phyloP scores from a whole-genome alignment of 2,888 invertebrate genomes.

The Chymomyza procnemis region DNA sequence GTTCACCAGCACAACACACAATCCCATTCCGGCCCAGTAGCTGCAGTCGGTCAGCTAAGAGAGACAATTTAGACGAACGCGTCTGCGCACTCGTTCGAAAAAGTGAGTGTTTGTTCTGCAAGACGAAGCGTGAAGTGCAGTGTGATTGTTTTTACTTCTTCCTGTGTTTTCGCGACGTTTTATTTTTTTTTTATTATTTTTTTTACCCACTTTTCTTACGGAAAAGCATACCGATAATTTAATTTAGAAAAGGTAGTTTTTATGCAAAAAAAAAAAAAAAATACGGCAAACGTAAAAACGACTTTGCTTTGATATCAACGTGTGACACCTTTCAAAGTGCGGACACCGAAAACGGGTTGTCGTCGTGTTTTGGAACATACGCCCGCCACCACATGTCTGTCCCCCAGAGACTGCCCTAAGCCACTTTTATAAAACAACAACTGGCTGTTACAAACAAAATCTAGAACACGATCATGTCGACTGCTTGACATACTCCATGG shows the following conservation, averaged over 20 bases:
- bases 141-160: conserved; percentile 6
- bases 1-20: background rate
- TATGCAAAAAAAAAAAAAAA: conserved; percentile 15
- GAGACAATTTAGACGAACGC: conserved; percentile 31
- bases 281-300: conserved; percentile 14
- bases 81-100: conserved; percentile 26
- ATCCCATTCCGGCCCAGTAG: too few species aligned
- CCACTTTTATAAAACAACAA: background rate
- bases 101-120: conserved; percentile 60
- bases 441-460: background rate
- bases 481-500: background rate
- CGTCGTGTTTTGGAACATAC: conserved; percentile 30
- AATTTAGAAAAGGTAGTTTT: conserved; percentile 34
- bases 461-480: conserved; percentile 52
- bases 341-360: conserved; percentile 35
- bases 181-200: conserved; percentile 29
- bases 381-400: too few species aligned
- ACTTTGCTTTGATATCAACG: conserved; percentile 18
- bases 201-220: conserved; percentile 9
- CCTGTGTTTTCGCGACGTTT: conserved; percentile 15
- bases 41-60: background rate
- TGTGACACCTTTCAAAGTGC: conserved; percentile 45
- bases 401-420: background rate
- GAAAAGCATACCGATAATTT: conserved; percentile 54
- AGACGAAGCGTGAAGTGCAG: conserved; percentile 72